A percentile compares a stretch with the other conserved stretches of the same genome.
Conservation (phyloP, 1,140 invertebrate genomes). For the Apis mellifera region Amel_HAv3.1 CM009937.2:5646501-5647000, state of each 20-base stretch:
- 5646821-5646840: slow-evolving; percentile 63
- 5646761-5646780: slow-evolving; percentile 16
- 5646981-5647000: not conserved
- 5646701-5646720: not conserved
- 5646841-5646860: slow-evolving; percentile 70
- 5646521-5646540: no score
- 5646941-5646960: slow-evolving; percentile 1
- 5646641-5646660: not conserved
- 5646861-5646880: slow-evolving; percentile 45
- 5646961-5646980: not conserved
- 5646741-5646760: slow-evolving; percentile 34
- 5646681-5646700: not conserved
- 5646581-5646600: no score
- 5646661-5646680: not conserved
- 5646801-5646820: slow-evolving; percentile 76
- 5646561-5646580: no score
- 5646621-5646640: no score
- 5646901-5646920: slow-evolving; percentile 52
- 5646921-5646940: slow-evolving; percentile 41
- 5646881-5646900: slow-evolving; percentile 54
- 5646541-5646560: no score
- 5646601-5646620: no score
- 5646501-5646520: no score
- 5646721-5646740: slow-evolving; percentile 1
- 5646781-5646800: slow-evolving; percentile 38